phyloP scores from a whole-genome alignment of 1,140 invertebrate genomes.

The Chironomus tepperi region DNA sequence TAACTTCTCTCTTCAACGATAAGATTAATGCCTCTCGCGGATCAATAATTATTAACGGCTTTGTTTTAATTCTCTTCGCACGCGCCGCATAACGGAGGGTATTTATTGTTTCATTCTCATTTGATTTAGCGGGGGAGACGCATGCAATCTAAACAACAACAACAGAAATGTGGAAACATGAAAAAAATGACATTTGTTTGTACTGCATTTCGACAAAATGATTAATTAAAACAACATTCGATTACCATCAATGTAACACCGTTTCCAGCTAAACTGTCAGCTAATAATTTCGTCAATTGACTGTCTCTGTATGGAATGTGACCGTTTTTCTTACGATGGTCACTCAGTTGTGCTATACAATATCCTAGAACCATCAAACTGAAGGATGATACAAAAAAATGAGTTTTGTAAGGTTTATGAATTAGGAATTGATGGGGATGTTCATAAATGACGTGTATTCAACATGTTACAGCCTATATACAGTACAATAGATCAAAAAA shows the following conservation, averaged over 20 bases:
- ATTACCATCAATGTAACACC: slow-evolving; percentile 86
- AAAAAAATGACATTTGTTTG: no score
- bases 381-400: slow-evolving; percentile 25
- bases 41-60: slow-evolving; percentile 90
- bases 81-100: slow-evolving; percentile 80
- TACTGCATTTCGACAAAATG: no score
- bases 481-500: no score
- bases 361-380: slow-evolving; percentile 56
- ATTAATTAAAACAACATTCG: neutral
- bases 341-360: slow-evolving; percentile 85
- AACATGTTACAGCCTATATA: no score
- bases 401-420: no score
- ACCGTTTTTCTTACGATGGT: slow-evolving; percentile 66
- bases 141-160: slow-evolving; percentile 70
- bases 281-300: slow-evolving; percentile 84
- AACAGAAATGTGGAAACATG: no score
- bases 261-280: slow-evolving; percentile 89
- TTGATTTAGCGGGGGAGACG: slow-evolving; percentile 75
- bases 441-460: no score
- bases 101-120: slow-evolving; percentile 83
- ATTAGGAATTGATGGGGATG: no score
- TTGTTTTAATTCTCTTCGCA: slow-evolving; percentile 80
- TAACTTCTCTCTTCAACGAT: slow-evolving; percentile 79
- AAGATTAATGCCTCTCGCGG: slow-evolving; percentile 85
- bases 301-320: slow-evolving; percentile 91